A percentile compares a stretch with the other conserved stretches of the same genome.
Evolutionary conservation across 92 coral and sea anemone genomes (phyloP).

Genomic region (Heliopora coerulea): DNA sequence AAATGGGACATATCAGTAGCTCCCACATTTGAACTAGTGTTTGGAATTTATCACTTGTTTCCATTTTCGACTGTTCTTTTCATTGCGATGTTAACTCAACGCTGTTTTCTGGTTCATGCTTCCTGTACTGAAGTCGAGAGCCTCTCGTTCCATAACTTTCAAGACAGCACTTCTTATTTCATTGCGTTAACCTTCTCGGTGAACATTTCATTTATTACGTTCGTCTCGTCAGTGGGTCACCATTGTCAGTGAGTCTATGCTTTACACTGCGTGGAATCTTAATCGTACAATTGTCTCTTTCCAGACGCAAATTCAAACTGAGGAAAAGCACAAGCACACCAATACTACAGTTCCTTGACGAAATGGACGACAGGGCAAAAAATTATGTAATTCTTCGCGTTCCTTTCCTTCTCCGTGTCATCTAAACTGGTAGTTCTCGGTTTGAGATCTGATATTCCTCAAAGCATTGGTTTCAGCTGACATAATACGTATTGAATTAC

Average conservation of each 20-base stretch:
- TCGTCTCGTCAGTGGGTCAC: neutral
- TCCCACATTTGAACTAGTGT: constrained; percentile 28
- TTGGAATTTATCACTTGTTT: neutral
- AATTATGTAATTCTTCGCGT: neutral
- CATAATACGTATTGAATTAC: constrained; percentile 23
- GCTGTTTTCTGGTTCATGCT: neutral
- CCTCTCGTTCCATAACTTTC: neutral
- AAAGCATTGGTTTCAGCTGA: neutral
- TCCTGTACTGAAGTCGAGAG: neutral
- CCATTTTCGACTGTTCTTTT: neutral
- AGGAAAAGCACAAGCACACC: no score
- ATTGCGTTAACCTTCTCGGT: neutral
- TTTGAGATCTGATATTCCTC: neutral
- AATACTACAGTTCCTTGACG: neutral
- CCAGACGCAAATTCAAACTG: neutral
- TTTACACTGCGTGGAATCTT: no score
- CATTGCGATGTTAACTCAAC: neutral
- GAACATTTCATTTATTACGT: neutral
- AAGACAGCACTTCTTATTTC: neutral
- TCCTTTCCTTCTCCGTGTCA: neutral
- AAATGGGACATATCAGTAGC: constrained; percentile 42
- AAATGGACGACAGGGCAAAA: neutral
- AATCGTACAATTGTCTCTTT: neutral
- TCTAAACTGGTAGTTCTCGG: neutral
- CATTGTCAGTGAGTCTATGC: no score